These are phyloP conservation scores for Poecile atricapillus DNA, from an alignment of 2,113 vertebrate genomes.

Conservation along the genomic window DNA sequence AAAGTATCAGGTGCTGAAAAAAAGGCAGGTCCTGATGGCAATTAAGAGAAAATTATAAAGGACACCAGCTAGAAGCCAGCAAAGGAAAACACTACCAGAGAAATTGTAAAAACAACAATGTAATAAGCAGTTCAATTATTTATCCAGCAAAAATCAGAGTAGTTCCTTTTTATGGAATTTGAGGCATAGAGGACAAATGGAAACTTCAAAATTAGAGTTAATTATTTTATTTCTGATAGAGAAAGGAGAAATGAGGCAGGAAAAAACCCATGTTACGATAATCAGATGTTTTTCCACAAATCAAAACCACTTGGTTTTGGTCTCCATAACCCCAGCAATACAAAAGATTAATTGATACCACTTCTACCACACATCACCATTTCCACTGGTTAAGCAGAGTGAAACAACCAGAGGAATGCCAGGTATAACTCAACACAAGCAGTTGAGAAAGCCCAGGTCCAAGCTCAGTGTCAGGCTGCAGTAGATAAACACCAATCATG, in stretches of 20 bases:
- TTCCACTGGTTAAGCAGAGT: not conserved
- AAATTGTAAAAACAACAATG: not conserved
- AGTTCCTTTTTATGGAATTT: not conserved
- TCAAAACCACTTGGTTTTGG: not conserved
- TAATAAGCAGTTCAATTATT: not conserved
- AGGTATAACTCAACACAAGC: not conserved
- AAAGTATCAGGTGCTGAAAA: not conserved
- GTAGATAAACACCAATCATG: not conserved
- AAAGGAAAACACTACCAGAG: not conserved
- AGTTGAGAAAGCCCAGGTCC: not conserved
- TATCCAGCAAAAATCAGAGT: not conserved
- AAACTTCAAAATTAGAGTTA: not conserved
- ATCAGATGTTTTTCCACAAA: not conserved
- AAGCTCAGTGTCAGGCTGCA: not conserved
- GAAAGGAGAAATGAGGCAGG: not conserved
- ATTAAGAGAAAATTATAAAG: not conserved
- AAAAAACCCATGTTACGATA: not conserved
- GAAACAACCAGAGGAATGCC: not conserved
- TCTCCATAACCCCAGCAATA: not conserved
- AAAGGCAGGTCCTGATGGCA: accelerated
- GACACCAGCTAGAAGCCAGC: not conserved
- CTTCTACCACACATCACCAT: not conserved
- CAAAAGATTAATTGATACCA: not conserved
- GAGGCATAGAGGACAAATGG: not conserved
- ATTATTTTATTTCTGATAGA: not conserved